Percentiles rank a stretch among this genome's conserved stretches.
phyloP scores from a whole-genome alignment of 2,113 vertebrate genomes.

The Nothoprocta pentlandii region DNA sequence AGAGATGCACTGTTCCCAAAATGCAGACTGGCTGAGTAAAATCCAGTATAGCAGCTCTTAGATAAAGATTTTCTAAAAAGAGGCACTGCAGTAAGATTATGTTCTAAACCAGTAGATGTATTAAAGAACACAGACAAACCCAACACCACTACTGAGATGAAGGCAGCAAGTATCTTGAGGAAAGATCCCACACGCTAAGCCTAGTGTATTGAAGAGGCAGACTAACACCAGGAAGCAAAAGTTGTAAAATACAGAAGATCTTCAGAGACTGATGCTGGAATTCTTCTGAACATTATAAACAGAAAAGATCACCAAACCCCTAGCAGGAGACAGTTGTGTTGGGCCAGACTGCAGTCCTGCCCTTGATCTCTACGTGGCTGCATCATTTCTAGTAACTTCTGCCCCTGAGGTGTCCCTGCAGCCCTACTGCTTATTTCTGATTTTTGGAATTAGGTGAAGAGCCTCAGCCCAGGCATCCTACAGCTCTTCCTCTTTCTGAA shows the following conservation, averaged over 20 bases:
- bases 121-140: neutral
- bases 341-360: neutral
- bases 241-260: neutral
- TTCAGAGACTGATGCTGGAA: neutral
- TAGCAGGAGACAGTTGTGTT: fast-evolving
- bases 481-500: neutral
- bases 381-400: neutral
- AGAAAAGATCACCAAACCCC: neutral
- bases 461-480: neutral
- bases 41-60: neutral
- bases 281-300: neutral
- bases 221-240: neutral
- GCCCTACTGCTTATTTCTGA: neutral
- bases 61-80: neutral
- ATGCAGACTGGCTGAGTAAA: neutral
- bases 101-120: neutral
- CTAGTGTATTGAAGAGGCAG: neutral
- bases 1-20: neutral
- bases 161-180: neutral
- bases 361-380: fast-evolving
- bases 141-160: neutral
- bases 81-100: neutral
- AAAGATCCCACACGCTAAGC: neutral
- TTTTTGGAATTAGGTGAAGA: neutral
- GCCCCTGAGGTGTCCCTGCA: neutral